Conservation (phyloP, 64 coral and sea anemone species). For the Trachythela sp. region DNA sequence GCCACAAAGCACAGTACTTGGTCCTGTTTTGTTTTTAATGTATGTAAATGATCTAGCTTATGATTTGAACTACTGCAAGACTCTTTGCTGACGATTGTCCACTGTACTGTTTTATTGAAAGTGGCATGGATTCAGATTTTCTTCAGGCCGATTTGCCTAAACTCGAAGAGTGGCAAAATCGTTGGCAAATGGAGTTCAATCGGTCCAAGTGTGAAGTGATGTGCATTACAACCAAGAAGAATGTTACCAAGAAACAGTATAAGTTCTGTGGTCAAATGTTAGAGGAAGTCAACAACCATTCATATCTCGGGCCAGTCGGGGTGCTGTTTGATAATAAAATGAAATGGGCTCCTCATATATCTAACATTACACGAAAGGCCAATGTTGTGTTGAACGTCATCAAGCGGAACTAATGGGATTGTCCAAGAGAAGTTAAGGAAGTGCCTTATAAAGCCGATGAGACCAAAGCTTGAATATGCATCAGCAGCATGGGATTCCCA, state of each 20-base stretch:
- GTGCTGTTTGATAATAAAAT: constrained; percentile 20
- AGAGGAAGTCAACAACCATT: neutral
- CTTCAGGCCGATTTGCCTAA: neutral
- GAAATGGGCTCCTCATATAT: constrained; percentile 31
- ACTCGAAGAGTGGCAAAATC: constrained; percentile 23
- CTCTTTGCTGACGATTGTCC: constrained; percentile 42
- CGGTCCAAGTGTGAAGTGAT: no score
- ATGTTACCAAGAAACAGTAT: constrained; percentile 33
- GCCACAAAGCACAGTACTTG: constrained; percentile 22
- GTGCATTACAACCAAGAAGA: no score
- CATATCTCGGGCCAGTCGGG: constrained; percentile 32
- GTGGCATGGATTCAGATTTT: neutral
- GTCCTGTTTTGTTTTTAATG: constrained; percentile 29
- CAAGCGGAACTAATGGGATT: neutral
- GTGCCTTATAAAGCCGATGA: constrained; percentile 32
- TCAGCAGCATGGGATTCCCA: constrained; percentile 7
- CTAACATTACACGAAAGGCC: no score
- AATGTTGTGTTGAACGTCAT: neutral
- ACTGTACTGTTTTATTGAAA: neutral
- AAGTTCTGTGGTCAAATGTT: neutral
- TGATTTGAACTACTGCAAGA: neutral
- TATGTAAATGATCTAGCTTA: constrained; percentile 47
- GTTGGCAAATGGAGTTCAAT: no score
- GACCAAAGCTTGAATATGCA: constrained; percentile 56
- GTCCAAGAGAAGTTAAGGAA: constrained; percentile 12